Percentiles rank a stretch among this genome's conserved stretches.
Conservation (phyloP, 2,113 vertebrate species). For the Ploceus nigricollis region DNA sequence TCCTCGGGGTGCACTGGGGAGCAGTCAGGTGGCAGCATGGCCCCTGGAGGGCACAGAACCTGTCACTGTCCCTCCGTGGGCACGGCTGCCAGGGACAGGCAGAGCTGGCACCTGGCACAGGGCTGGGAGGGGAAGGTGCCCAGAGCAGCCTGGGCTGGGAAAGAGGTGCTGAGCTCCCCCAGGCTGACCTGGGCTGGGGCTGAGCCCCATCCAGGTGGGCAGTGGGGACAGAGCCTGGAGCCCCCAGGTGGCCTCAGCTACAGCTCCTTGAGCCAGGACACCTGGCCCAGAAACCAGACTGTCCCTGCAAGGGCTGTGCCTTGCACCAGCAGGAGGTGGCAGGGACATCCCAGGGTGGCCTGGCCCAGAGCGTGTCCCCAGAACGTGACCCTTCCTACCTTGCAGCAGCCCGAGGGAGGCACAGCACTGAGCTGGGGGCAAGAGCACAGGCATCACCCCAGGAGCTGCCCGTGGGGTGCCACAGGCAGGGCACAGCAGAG, state of each 20-base stretch:
- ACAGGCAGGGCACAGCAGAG: not conserved
- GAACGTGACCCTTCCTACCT: not conserved
- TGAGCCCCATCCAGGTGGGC: fast-evolving
- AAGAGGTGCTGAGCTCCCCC: not conserved
- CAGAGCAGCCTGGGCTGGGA: not conserved
- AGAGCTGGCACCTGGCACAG: not conserved
- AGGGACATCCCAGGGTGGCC: not conserved
- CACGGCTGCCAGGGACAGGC: fast-evolving
- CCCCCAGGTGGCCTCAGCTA: not conserved
- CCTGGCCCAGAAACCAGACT: not conserved
- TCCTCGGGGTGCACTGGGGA: not conserved
- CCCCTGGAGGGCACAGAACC: not conserved
- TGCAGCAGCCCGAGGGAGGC: not conserved
- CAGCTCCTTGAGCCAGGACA: not conserved
- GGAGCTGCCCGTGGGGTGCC: not conserved
- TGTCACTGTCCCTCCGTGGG: fast-evolving
- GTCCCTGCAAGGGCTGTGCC: not conserved
- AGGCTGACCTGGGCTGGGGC: not conserved
- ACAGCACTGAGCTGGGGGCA: not conserved
- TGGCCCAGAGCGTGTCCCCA: not conserved
- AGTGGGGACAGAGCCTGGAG: not conserved
- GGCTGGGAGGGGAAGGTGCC: not conserved
- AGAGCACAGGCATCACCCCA: not conserved
- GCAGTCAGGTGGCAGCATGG: not conserved
- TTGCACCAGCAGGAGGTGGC: not conserved